Base-by-base conservation (phyloP, 2,113 vertebrate genomes). In the Atractosteus spatula region DNA sequence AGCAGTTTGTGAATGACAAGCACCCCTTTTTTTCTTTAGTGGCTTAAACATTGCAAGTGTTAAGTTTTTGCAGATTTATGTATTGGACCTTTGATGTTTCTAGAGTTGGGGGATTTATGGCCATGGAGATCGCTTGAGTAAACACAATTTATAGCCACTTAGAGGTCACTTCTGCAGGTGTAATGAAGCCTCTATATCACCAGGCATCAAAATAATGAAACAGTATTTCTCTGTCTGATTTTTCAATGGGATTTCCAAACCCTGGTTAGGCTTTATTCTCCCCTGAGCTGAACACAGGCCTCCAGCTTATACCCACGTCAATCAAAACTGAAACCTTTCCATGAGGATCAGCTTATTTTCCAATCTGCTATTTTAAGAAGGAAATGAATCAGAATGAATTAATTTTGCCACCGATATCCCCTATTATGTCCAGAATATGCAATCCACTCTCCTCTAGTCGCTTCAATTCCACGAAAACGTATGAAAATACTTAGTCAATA, bases 151-250 rank as follows among this genome's bases (percentile, higher is more conserved):
- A 71, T 54, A 65, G 71, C 55, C 65, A 69, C 17, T 17, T 66
- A 68, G 78, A 75, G 68, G 75, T 80, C 69, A 66, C 65, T 69
- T 71, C n/a, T 71, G 63, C 8, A 70, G 76, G 68, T 77, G 65
- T 71, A 41, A 75, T 67, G 73, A 77, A 72, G 68, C 16, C 42
- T 68, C 62, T 68, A 41, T 41, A 44, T 77, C 76, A 64, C 55
- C 47, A 8, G 54, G 59, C 62, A 62, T 77, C 13, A 47, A 5
- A 68, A 66, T 76, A 77, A 80, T 82, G 75, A 70, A 80, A 72
- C 68, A 4, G 42, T 74, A 66, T 68, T 63, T 74, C 72, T 67
- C 14, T n/a, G 8, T 43, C 62, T 56, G 13, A 68, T 69, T 66
- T 47, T n/a, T 55, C 43, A 47, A 11, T 61, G 42, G 12, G 7